Conservation (phyloP, 1,140 invertebrate genomes). For the Papilio glaucus region DNA sequence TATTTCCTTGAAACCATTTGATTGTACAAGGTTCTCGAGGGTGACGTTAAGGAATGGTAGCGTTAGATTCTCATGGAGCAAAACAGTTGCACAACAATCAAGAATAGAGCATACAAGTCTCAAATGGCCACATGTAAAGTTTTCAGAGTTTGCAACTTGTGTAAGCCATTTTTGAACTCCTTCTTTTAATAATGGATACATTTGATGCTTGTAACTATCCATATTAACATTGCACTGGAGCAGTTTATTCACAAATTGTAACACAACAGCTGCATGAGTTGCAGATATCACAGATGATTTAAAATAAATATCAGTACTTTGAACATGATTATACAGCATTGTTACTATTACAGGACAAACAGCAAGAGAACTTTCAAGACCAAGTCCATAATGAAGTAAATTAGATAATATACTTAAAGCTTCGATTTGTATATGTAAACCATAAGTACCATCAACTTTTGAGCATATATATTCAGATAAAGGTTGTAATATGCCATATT, state of each 20-base stretch:
- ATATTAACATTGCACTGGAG: slow-evolving; percentile 54
- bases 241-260: slow-evolving; percentile 69
- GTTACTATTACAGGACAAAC: slow-evolving; percentile 76
- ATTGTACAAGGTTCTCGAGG: slow-evolving; percentile 53
- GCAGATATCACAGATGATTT: slow-evolving; percentile 75
- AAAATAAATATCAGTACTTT: slow-evolving; percentile 78
- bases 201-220: slow-evolving; percentile 58
- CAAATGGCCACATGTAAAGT: slow-evolving; percentile 70
- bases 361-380: slow-evolving; percentile 63
- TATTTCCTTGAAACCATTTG: slow-evolving; percentile 60
- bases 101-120: slow-evolving; percentile 61
- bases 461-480: slow-evolving; percentile 81
- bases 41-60: slow-evolving; percentile 59
- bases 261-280: slow-evolving; percentile 78
- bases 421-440: slow-evolving; percentile 85
- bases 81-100: slow-evolving; percentile 65
- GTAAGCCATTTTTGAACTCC: slow-evolving; percentile 70
- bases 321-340: slow-evolving; percentile 81
- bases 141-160: slow-evolving; percentile 53
- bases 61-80: slow-evolving; percentile 54
- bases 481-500: slow-evolving; percentile 79
- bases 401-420: slow-evolving; percentile 80
- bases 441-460: slow-evolving; percentile 75
- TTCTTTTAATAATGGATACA: slow-evolving; percentile 69
- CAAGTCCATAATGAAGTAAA: slow-evolving; percentile 74